Conservation (phyloP, 2,113 vertebrate species). For the Atrichornis clamosus region DNA sequence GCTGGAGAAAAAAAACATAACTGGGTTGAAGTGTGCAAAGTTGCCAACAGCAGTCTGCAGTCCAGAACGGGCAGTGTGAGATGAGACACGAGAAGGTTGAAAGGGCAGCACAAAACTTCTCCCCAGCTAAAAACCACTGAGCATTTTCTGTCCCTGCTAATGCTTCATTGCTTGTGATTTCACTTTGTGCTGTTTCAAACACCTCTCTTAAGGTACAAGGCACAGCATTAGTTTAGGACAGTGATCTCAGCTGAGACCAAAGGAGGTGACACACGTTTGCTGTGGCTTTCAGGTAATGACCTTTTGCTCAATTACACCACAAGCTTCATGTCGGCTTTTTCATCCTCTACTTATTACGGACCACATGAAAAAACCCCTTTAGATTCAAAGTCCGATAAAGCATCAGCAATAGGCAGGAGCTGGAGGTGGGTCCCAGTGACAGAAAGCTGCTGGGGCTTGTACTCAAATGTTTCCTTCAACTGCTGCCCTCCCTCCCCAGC, state of each 20-base stretch:
- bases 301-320: conserved; percentile 28
- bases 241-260: background rate
- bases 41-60: background rate
- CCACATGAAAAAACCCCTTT: background rate
- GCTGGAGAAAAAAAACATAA: background rate
- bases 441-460: background rate
- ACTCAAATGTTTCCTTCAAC: background rate
- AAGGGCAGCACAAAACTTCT: background rate
- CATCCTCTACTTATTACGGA: background rate
- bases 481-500: background rate
- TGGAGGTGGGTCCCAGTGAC: background rate
- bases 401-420: background rate
- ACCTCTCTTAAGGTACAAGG: background rate
- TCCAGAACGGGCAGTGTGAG: background rate
- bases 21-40: background rate
- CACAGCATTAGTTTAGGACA: background rate
- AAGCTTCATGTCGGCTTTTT: background rate
- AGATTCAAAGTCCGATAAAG: background rate
- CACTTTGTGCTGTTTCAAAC: background rate
- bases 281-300: conserved; percentile 9
- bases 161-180: background rate
- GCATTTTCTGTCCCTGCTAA: background rate
- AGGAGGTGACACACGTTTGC: background rate
- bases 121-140: background rate
- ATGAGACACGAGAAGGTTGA: background rate